These are phyloP conservation scores for Amazona ochrocephala DNA, from an alignment of 2,797 vertebrate genomes.

Conservation along the genomic window DNA sequence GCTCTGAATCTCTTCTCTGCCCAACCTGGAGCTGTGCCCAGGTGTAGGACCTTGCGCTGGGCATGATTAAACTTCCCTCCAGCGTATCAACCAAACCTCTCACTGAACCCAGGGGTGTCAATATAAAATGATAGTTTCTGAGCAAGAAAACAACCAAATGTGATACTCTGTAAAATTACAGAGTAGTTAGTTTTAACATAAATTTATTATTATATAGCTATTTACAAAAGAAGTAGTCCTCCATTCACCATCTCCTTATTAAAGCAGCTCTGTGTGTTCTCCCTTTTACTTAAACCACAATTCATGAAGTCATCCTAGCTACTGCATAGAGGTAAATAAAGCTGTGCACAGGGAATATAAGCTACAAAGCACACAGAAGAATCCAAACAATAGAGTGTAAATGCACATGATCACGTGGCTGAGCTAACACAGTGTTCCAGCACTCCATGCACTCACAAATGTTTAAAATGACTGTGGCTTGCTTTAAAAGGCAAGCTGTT, in stretches of 20 bases:
- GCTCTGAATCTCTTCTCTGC: too few relatives aligned
- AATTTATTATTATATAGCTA: not conserved
- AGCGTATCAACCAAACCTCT: not conserved
- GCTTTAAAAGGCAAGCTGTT: constrained; percentile 2
- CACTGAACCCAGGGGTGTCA: not conserved
- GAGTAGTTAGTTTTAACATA: not conserved
- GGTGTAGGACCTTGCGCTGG: too few relatives aligned
- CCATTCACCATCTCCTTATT: not conserved
- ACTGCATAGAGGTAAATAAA: not conserved
- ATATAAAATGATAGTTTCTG: not conserved
- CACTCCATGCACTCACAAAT: not conserved
- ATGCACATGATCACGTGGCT: not conserved
- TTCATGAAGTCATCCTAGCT: not conserved
- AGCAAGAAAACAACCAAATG: not conserved
- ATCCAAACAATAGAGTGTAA: not conserved
- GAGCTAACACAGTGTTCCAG: not conserved
- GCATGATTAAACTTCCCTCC: too few relatives aligned
- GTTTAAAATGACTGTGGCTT: not conserved
- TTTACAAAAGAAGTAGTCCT: not conserved
- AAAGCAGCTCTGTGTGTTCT: not conserved
- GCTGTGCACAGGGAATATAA: not conserved
- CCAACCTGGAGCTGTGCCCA: too few relatives aligned
- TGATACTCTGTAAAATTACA: constrained; percentile 19
- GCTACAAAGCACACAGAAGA: not conserved
- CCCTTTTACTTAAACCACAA: not conserved